A percentile compares a stretch with the other conserved stretches of the same genome.
Evolutionary conservation across 2,113 vertebrate species (phyloP).

Genomic region (Rhinopomastus cyanomelas): DNA sequence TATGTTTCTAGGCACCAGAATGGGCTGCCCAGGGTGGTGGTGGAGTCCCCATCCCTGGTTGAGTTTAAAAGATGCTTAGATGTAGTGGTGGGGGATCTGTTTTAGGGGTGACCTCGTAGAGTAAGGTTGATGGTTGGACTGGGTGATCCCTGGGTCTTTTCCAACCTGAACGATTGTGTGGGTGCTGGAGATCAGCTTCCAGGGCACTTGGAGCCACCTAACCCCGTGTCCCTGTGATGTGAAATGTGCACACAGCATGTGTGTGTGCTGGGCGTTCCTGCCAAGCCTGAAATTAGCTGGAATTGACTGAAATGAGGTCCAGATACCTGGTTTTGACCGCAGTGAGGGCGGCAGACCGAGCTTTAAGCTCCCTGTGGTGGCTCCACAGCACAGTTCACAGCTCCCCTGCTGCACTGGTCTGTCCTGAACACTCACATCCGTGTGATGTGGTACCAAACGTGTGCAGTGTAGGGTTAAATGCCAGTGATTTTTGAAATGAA

Average conservation of each 20-base stretch:
- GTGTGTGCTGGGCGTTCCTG: background rate
- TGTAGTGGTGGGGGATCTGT: no score
- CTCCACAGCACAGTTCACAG: background rate
- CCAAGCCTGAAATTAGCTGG: background rate
- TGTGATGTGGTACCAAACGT: no score
- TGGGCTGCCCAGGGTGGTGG: no score
- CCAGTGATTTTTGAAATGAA: background rate
- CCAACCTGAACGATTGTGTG: no score
- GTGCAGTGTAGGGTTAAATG: background rate
- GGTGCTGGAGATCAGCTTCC: rapidly evolving
- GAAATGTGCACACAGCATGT: background rate
- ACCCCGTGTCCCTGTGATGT: background rate
- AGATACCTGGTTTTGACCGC: rapidly evolving
- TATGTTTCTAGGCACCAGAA: no score
- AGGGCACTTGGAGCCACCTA: background rate
- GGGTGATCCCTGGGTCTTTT: no score
- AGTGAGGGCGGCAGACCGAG: background rate
- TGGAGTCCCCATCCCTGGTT: no score
- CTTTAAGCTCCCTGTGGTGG: constrained; percentile 50
- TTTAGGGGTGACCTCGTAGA: no score
- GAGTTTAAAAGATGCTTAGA: no score
- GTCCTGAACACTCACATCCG: no score
- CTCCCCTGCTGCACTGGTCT: background rate
- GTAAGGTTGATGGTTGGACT: no score
- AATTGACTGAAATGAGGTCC: background rate